Evolutionary conservation across 2,797 vertebrate genomes (phyloP).

Genomic region (Spinus pinus): DNA sequence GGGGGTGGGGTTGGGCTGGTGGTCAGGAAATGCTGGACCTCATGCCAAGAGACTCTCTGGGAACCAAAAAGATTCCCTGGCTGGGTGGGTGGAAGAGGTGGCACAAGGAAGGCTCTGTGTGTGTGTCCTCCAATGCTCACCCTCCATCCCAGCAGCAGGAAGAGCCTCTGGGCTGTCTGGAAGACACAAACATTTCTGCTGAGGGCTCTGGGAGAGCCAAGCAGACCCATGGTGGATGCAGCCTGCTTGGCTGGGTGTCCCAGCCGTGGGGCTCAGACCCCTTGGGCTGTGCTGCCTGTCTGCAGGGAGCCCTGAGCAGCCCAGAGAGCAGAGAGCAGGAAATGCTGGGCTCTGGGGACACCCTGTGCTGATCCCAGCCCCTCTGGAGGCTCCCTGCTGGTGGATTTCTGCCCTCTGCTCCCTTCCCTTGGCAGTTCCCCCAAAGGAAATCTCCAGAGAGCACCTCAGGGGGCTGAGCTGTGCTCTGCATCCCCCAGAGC

Average conservation of each 20-base stretch:
- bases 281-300: background rate
- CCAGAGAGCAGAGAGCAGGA: background rate
- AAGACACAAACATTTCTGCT: background rate
- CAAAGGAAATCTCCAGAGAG: background rate
- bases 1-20: background rate
- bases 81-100: background rate
- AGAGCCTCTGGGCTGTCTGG: background rate
- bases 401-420: background rate
- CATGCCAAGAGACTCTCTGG: background rate
- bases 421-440: rapidly evolving
- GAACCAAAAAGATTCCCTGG: rapidly evolving
- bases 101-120: background rate
- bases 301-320: background rate
- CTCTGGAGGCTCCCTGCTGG: background rate
- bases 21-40: background rate
- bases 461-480: no score
- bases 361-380: background rate
- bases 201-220: background rate
- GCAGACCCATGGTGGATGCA: rapidly evolving
- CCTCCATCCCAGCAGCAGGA: background rate
- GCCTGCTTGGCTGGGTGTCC: background rate
- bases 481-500: background rate
- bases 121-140: background rate
- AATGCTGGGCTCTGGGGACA: background rate
- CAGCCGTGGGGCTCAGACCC: no score